Base-by-base conservation (phyloP, 2,113 vertebrate species). In the Hiodon alosoides region DNA sequence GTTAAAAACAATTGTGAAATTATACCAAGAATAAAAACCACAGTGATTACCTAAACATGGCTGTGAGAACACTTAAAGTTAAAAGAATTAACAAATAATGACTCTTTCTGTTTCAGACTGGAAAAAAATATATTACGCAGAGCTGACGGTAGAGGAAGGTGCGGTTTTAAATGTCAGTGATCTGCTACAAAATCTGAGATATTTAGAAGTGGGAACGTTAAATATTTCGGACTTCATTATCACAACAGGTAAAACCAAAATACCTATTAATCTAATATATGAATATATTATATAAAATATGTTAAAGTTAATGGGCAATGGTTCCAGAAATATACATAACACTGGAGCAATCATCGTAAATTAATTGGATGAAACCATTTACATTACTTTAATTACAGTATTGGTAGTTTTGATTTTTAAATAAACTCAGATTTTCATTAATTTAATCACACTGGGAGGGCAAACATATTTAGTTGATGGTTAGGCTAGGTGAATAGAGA, bases 191-290 rank as follows among this genome's bases (percentile, higher is more conserved):
- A 0, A 0, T 2, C 50, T 75, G 5, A 0, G 2, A 6, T 3
- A 50, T 7, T 2, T 59, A 14, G 2, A 0, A 7, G 0, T 0
- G 8, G 2, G 0, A 0, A 0, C 7, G 4, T 2, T 55, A 0
- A 4, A 2, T 2, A 0, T 2, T 0, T 3, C 0, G 0, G 0
- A 7, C 0, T 5, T 84, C 2, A 3, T 0, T 0, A 75, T 10
- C 4, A 88, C 87, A 70, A 87, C 86, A 86, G 47, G 90, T 91
- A 84, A 83, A 62, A 5, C 31, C 52, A 53, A 8, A 7, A 11
- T 67, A 3, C 17, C 10, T 17, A 7, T 16, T 67, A 53, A 71
- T 75, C 8, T 16, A 6, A 55, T 68, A 13, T 72, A 14, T 6
- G 59, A 78, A 69, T 47, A 47, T 47, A 9, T 6, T 47, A 67